A percentile compares a stretch with the other conserved stretches of the same genome.
phyloP scores from a whole-genome alignment of 2,113 vertebrate species.

The Puntigrus tetrazona region DNA sequence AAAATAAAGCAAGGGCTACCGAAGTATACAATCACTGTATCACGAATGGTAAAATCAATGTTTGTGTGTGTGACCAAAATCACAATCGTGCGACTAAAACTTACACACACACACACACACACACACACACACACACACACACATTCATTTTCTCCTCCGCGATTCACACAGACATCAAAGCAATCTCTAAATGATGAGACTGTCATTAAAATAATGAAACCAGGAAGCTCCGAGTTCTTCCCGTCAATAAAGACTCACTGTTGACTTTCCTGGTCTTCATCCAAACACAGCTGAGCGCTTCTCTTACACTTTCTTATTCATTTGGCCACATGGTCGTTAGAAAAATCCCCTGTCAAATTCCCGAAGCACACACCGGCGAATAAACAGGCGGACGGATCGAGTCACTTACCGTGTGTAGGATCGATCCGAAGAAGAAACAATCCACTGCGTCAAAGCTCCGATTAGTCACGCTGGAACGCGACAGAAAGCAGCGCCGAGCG shows the following conservation, averaged over 20 bases:
- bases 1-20: background rate
- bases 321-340: background rate
- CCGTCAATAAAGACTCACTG: background rate
- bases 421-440: slow-evolving; percentile 24
- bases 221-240: background rate
- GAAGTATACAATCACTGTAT: background rate
- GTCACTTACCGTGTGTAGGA: background rate
- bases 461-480: slow-evolving; percentile 54
- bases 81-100: too few species aligned
- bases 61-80: too few species aligned
- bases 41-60: background rate
- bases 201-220: background rate
- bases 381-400: background rate
- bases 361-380: background rate
- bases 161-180: background rate
- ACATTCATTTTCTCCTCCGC: too few species aligned
- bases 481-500: slow-evolving; percentile 40
- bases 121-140: too few species aligned
- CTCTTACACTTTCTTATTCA: background rate
- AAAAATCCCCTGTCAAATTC: slow-evolving; percentile 13
- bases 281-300: background rate
- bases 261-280: background rate
- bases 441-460: slow-evolving; percentile 56
- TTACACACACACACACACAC: too few species aligned
- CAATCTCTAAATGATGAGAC: background rate